Percentiles rank a stretch among this genome's conserved stretches.
These are phyloP conservation scores for Agriopis marginaria DNA, from an alignment of 2,888 invertebrate genomes.

Conservation along the genomic window DNA sequence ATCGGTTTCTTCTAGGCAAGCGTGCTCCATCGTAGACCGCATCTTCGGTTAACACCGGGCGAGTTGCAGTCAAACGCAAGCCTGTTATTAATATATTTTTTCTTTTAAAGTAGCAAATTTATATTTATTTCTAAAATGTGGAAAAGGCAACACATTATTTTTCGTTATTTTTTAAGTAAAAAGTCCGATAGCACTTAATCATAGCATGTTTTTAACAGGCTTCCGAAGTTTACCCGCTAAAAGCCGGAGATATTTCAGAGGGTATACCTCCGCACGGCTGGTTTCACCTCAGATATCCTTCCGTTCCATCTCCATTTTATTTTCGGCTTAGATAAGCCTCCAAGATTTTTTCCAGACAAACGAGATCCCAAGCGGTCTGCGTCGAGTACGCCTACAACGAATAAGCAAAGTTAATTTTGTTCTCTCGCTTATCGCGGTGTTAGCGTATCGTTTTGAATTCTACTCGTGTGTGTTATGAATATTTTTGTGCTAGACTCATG, in stretches of 20 bases:
- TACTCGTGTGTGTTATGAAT: constrained; percentile 28
- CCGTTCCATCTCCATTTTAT: constrained; percentile 78
- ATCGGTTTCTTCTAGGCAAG: too few relatives aligned
- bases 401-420: constrained; percentile 54
- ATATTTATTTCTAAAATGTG: neutral
- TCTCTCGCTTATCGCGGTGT: constrained; percentile 49
- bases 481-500: constrained; percentile 35
- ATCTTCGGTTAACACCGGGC: too few relatives aligned
- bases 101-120: too few relatives aligned
- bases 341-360: constrained; percentile 68
- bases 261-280: constrained; percentile 59
- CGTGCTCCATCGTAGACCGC: too few relatives aligned
- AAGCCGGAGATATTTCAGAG: constrained; percentile 72
- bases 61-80: too few relatives aligned
- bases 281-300: constrained; percentile 70
- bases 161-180: constrained; percentile 8
- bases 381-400: constrained; percentile 31
- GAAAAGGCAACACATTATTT: neutral
- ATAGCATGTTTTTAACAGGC: constrained; percentile 30
- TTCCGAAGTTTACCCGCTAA: constrained; percentile 31
- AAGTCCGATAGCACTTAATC: constrained; percentile 18
- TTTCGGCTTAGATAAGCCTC: constrained; percentile 70
- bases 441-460: constrained; percentile 43
- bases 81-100: too few relatives aligned
- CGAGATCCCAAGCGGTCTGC: constrained; percentile 57